Evolutionary conservation across 2,113 vertebrate genomes (phyloP).

Genomic region (Myocastor coypus): DNA sequence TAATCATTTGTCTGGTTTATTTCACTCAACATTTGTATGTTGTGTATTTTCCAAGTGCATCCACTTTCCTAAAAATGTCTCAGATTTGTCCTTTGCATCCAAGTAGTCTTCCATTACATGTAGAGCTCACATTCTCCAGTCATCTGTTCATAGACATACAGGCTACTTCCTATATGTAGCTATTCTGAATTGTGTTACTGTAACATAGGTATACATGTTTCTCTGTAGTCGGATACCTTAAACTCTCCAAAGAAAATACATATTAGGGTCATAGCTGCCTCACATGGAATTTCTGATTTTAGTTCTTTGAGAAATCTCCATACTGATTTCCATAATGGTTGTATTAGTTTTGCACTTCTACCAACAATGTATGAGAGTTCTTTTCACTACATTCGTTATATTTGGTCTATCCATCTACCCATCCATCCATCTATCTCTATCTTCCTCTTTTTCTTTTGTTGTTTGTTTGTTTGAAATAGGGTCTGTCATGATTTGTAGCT

Average conservation of each 20-base stretch:
- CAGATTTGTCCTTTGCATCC: background rate
- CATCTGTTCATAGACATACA: background rate
- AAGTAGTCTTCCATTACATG: too few relatives aligned
- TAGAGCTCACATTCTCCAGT: background rate
- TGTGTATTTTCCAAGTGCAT: background rate
- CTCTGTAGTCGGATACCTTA: background rate
- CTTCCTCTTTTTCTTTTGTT: background rate
- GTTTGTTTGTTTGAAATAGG: background rate
- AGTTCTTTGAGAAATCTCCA: background rate
- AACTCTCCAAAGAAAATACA: background rate
- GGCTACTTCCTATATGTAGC: background rate
- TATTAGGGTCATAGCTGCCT: background rate
- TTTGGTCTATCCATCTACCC: background rate
- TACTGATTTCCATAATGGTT: background rate
- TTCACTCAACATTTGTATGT: background rate
- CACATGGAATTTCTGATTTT: background rate
- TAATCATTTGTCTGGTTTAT: background rate
- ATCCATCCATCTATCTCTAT: too few relatives aligned
- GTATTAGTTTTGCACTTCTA: background rate
- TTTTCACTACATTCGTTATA: background rate
- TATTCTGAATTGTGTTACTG: background rate
- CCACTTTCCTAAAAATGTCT: background rate
- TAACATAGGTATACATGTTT: background rate
- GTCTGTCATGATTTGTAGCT: background rate
- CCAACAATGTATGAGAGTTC: background rate